Evolutionary conservation across 2,888 invertebrate species (phyloP).

Genomic region (Xestia rhomboidea): DNA sequence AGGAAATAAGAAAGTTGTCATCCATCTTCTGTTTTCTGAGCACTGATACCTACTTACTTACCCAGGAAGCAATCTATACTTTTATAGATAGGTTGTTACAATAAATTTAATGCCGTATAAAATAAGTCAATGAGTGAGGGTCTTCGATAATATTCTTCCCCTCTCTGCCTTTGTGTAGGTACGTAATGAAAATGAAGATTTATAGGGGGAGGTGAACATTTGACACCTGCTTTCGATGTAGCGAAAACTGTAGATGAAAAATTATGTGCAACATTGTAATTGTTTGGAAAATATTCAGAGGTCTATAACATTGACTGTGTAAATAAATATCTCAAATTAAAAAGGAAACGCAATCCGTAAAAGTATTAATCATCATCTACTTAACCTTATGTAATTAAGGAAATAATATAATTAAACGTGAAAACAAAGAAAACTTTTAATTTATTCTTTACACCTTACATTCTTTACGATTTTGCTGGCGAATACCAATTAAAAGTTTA

Average conservation of each 20-base stretch:
- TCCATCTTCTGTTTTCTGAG: conserved; percentile 25
- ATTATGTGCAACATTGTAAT: conserved; percentile 58
- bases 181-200: conserved; percentile 70
- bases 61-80: conserved; percentile 7
- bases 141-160: conserved; percentile 65
- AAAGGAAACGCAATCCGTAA: not conserved
- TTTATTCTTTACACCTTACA: conserved; percentile 63
- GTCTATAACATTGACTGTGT: not conserved
- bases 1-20: not conserved
- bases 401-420: conserved; percentile 39
- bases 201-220: conserved; percentile 64
- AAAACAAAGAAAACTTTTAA: conserved; percentile 52
- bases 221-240: conserved; percentile 63
- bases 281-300: conserved; percentile 29
- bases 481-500: conserved; percentile 62
- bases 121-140: conserved; percentile 66
- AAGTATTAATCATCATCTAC: conserved; percentile 18
- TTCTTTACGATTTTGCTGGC: conserved; percentile 49
- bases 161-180: conserved; percentile 59
- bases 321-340: not conserved
- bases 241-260: conserved; percentile 55
- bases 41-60: not conserved
- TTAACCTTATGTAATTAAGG: conserved; percentile 33
- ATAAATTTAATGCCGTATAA: conserved; percentile 61
- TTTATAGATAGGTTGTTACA: conserved; percentile 11